Percentiles rank a stretch among this genome's conserved stretches.
Conservation (phyloP, 2,888 invertebrate genomes). For the Masnerella sp. region DNA sequence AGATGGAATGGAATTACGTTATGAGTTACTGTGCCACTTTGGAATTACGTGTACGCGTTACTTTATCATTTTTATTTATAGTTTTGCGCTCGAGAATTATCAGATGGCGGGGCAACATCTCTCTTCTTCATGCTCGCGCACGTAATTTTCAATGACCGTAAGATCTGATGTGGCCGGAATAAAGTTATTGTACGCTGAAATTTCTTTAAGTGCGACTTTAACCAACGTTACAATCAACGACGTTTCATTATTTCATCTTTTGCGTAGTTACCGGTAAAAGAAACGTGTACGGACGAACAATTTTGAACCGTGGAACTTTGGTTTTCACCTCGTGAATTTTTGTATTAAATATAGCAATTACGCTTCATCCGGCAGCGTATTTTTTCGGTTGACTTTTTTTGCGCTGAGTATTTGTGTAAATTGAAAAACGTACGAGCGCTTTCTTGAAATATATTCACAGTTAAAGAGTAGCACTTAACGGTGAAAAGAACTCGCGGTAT, state of each 20-base stretch:
- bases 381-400: too few species aligned
- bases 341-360: too few species aligned
- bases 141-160: slow-evolving; percentile 68
- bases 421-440: slow-evolving; percentile 30
- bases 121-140: slow-evolving; percentile 65
- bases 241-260: too few species aligned
- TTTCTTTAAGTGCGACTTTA: too few species aligned
- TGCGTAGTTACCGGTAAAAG: too few species aligned
- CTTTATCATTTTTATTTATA: slow-evolving; percentile 46
- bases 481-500: slow-evolving; percentile 39
- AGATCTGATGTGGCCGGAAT: slow-evolving; percentile 70
- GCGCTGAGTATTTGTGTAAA: slow-evolving; percentile 28
- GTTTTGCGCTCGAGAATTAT: slow-evolving; percentile 39
- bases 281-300: too few species aligned
- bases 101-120: slow-evolving; percentile 49
- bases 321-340: too few species aligned
- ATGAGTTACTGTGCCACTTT: slow-evolving; percentile 23
- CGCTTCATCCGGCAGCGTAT: too few species aligned
- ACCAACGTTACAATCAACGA: too few species aligned
- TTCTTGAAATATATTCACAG: slow-evolving; percentile 47
- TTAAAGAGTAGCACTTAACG: slow-evolving; percentile 45
- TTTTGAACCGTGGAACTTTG: too few species aligned
- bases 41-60: slow-evolving; percentile 25
- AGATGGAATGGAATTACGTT: slow-evolving; percentile 11
- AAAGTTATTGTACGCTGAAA: slow-evolving; percentile 55